Conservation (phyloP, 1,140 invertebrate species). For the Macrobrachium rosenbergii region DNA sequence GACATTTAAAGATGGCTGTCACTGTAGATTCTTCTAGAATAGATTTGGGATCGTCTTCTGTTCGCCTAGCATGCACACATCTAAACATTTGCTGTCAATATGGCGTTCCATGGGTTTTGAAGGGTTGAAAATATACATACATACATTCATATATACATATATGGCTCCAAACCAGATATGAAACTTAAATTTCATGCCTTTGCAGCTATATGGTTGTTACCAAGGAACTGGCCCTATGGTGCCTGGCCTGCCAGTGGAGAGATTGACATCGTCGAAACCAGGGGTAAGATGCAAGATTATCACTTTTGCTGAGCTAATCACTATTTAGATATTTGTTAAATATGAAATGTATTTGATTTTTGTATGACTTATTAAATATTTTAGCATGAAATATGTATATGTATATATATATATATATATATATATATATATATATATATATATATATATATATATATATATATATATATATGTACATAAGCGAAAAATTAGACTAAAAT, state of each 20-base stretch:
- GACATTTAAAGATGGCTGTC: no score
- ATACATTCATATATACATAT: no score
- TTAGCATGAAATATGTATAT: neutral
- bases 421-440: no score
- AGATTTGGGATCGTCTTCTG: no score
- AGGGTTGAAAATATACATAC: no score
- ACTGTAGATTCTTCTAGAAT: no score
- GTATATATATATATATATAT: no score
- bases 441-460: neutral
- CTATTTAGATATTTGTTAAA: neutral
- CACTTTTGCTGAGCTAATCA: neutral
- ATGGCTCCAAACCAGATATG: neutral
- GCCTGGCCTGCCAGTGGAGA: constrained; percentile 75
- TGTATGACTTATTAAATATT: neutral
- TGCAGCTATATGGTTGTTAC: constrained; percentile 70
- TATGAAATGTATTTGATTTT: constrained; percentile 2
- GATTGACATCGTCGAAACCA: constrained; percentile 75
- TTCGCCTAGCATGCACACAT: no score
- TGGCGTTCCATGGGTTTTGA: no score
- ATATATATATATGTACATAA: neutral
- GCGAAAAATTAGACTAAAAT: no score
- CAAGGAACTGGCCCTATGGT: constrained; percentile 70
- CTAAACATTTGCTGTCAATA: no score
- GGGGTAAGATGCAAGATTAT: constrained; percentile 72
- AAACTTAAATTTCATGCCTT: neutral